Base-by-base conservation (phyloP, 2,113 vertebrate genomes). In the Chamaea fasciata region DNA sequence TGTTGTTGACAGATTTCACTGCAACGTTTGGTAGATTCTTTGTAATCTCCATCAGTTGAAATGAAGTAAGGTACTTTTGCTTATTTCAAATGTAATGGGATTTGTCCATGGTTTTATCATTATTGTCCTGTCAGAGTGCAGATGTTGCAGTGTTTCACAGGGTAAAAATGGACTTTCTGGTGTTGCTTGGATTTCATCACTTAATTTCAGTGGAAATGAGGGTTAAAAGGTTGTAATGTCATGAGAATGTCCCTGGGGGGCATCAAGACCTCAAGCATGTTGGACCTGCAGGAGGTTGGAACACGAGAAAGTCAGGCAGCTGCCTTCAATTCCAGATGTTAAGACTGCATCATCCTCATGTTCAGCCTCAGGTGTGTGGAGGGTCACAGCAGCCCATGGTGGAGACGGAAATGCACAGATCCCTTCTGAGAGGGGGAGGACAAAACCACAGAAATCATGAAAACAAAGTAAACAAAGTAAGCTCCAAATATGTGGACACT, bases 331-430 rank as follows among this genome's bases (percentile, higher is more conserved):
- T 70, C 56, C n/a, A 68, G 24, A 19, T 33, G 41, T 74, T 50
- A 10, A 0, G 0, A 6, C 9, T 62, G 27, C 6, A 9, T 47
- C 15, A 23, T 28, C 15, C 64, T 80, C 26, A 17, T 52, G 42
- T 39, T 90, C 22, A 33, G 16, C 52, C 39, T 71, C 57, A 76
- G 42, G 7, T 19, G 20, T 27, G 9, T 18, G 14, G 28, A 65
- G 30, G 11, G 28, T 47, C 56, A 74, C 23, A n/a, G 30, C 37
- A 87, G 20, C 13, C 46, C 26, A 14, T 16, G 18, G 31, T 39
- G 20, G 19, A 37, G 13, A 46, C 31, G 23, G 9, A 69, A 89
- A 70, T 23, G 18, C 35, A 44, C 19, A 64, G 49, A 68, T 2
- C 10, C 20, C 22, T 7, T 5, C 15, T 26, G 21, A 75, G 50